Conservation (phyloP, 2,888 invertebrate species). For the Hetaerina titia region DNA sequence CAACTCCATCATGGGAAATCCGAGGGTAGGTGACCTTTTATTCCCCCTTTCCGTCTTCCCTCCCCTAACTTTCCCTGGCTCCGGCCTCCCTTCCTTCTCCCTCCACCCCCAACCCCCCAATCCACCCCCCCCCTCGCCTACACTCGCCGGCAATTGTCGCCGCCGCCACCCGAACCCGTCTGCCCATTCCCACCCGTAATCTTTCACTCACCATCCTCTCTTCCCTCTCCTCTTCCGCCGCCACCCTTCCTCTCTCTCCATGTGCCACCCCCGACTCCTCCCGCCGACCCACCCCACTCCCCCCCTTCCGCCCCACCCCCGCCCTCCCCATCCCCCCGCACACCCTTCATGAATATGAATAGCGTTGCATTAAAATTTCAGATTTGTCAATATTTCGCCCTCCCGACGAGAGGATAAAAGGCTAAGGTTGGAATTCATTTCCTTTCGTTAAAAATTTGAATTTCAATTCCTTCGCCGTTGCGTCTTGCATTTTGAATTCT, state of each 20-base stretch:
- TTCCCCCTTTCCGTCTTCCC: not conserved
- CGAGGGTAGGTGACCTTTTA: constrained; percentile 71
- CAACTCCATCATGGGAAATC: constrained; percentile 69
- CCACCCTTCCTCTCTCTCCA: not conserved
- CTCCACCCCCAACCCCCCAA: not conserved
- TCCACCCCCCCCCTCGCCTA: not conserved
- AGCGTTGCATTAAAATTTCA: constrained; percentile 64
- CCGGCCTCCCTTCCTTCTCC: too few relatives aligned
- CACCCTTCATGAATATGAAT: constrained; percentile 64
- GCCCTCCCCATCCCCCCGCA: not conserved
- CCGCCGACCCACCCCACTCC: not conserved
- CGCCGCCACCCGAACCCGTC: not conserved
- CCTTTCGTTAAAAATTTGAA: constrained; percentile 59
- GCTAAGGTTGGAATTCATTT: constrained; percentile 66
- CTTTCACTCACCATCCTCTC: not conserved
- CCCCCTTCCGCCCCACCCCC: not conserved
- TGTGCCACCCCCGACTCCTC: not conserved
- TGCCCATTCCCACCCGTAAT: not conserved
- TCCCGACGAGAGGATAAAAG: constrained; percentile 64
- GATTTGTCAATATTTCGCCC: constrained; percentile 67
- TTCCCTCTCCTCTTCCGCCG: not conserved
- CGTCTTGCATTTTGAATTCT: constrained; percentile 66
- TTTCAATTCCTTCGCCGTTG: constrained; percentile 45
- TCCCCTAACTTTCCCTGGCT: not conserved
- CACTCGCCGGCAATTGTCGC: not conserved